These are phyloP conservation scores for Takifugu flavidus DNA, from an alignment of 2,113 vertebrate species.

Conservation along the genomic window DNA sequence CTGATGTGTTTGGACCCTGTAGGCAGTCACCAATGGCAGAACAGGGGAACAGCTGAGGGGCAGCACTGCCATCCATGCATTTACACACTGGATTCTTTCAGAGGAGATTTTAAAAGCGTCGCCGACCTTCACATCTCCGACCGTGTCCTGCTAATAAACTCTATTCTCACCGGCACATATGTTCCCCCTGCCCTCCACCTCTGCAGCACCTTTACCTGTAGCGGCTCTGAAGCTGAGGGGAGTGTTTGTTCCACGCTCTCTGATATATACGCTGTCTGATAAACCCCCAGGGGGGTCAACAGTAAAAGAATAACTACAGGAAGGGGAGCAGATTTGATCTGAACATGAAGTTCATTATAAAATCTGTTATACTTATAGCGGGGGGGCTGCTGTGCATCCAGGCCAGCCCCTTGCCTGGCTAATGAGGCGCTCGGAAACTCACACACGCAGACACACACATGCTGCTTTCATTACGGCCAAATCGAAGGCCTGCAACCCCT, in stretches of 20 bases:
- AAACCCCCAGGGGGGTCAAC: conserved; percentile 16
- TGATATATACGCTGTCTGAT: conserved; percentile 25
- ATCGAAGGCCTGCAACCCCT: conserved; percentile 48
- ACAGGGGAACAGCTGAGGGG: conserved; percentile 22
- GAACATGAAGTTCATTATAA: conserved; percentile 70
- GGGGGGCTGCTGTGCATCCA: conserved; percentile 55
- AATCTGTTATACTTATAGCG: conserved; percentile 67
- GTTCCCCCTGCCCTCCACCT: neutral
- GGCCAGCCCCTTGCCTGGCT: conserved; percentile 64
- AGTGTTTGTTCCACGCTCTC: conserved; percentile 43
- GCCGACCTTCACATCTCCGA: conserved; percentile 57
- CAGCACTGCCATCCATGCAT: conserved; percentile 23
- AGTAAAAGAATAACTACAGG: conserved; percentile 15
- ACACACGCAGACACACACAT: conserved; percentile 48
- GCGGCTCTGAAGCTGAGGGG: too few relatives aligned
- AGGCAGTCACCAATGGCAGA: conserved; percentile 13
- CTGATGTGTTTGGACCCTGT: conserved; percentile 25
- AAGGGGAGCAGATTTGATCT: conserved; percentile 57
- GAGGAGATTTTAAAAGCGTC: conserved; percentile 44
- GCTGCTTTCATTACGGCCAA: conserved; percentile 68
- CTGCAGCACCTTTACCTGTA: neutral
- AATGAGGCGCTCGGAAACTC: conserved; percentile 64
- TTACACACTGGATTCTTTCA: conserved; percentile 43
- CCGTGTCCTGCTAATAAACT: conserved; percentile 50
- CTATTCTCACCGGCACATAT: neutral